Conservation (phyloP, 37 sponge, comb jelly and placozoan species). For the Chondrosia reniformis region DNA sequence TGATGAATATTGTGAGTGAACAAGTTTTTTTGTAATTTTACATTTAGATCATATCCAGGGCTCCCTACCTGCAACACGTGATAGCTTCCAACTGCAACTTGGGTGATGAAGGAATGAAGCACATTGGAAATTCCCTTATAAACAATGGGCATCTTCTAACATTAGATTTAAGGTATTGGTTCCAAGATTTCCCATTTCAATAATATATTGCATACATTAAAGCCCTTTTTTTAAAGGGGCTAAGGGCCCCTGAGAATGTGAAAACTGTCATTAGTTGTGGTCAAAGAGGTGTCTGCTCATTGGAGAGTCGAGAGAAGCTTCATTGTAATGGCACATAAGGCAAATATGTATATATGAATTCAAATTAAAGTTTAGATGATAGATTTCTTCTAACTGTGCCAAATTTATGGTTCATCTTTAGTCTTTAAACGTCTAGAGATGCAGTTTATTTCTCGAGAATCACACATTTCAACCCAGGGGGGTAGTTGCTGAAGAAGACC, state of each 20-base stretch:
- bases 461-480: too few species aligned
- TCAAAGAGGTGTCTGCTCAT: too few species aligned
- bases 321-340: too few species aligned
- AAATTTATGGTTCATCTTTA: too few species aligned
- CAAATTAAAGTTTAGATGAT: too few species aligned
- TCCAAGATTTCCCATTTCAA: neutral
- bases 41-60: constrained; percentile 1
- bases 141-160: constrained; percentile 25
- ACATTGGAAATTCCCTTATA: constrained; percentile 42
- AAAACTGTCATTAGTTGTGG: neutral
- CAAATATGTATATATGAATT: too few species aligned
- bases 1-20: neutral
- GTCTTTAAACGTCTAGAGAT: too few species aligned
- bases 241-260: neutral
- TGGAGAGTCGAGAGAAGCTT: too few species aligned
- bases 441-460: too few species aligned
- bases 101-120: constrained; percentile 52
- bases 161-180: constrained; percentile 55
- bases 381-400: too few species aligned
- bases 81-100: constrained; percentile 27
- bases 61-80: constrained; percentile 32
- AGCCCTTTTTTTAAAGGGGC: neutral
- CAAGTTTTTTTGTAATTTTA: neutral
- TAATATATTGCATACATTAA: neutral
- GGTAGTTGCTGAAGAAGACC: too few species aligned